Conservation (phyloP, 1,140 invertebrate genomes). For the Drosophila saltans region DNA sequence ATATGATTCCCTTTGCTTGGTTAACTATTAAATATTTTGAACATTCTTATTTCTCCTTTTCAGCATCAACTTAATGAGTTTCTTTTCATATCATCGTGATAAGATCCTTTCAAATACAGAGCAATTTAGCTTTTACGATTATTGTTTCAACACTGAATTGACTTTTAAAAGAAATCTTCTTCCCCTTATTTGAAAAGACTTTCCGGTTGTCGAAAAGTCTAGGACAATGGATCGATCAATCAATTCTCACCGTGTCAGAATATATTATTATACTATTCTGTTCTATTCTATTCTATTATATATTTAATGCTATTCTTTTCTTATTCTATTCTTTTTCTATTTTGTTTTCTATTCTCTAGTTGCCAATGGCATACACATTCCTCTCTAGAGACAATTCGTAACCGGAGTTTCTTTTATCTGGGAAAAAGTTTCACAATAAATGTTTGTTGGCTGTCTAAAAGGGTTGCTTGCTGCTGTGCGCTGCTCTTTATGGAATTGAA, state of each 20-base stretch:
- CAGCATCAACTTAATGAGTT: neutral
- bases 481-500: neutral
- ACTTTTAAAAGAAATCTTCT: neutral
- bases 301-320: neutral
- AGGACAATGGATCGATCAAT: slow-evolving; percentile 12
- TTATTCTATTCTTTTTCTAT: neutral
- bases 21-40: no score
- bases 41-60: no score
- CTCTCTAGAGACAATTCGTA: slow-evolving; percentile 13
- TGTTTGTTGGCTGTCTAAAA: slow-evolving; percentile 53
- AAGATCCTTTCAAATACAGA: slow-evolving; percentile 2
- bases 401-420: slow-evolving; percentile 17
- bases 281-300: neutral
- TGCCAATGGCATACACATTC: neutral
- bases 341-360: slow-evolving; percentile 1
- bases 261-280: neutral
- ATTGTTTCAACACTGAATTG: neutral
- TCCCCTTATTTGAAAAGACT: neutral
- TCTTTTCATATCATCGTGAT: neutral
- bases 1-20: no score
- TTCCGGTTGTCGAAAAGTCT: neutral
- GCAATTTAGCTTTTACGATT: slow-evolving; percentile 5
- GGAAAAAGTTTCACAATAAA: slow-evolving; percentile 57
- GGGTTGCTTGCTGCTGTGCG: slow-evolving; percentile 19
- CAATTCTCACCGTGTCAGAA: slow-evolving; percentile 9